phyloP scores from a whole-genome alignment of 2,888 invertebrate genomes.

The Entomobrya multifasciata region DNA sequence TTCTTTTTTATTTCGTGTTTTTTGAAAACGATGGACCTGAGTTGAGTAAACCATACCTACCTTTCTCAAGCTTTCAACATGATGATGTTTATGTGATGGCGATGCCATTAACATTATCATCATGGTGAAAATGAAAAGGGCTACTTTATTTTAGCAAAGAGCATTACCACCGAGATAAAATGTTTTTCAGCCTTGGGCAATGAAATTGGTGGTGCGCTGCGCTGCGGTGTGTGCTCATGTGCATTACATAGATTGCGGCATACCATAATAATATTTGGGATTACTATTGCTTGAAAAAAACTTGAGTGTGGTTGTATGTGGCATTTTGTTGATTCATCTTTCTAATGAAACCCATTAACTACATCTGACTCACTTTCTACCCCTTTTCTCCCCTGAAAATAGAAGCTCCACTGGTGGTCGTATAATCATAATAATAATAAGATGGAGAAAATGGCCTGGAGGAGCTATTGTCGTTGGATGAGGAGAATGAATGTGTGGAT shows the following conservation, averaged over 20 bases:
- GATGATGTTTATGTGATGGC: too few relatives aligned
- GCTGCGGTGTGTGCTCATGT: too few relatives aligned
- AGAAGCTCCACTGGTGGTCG: slow-evolving; percentile 10
- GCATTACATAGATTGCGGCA: too few relatives aligned
- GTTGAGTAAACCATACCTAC: too few relatives aligned
- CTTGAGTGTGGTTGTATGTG: not conserved
- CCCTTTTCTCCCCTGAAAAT: not conserved
- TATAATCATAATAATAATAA: slow-evolving; percentile 2
- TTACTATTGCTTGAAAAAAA: too few relatives aligned
- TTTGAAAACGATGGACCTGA: too few relatives aligned
- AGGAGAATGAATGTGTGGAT: not conserved
- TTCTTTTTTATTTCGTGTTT: too few relatives aligned
- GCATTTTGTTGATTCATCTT: slow-evolving; percentile 37
- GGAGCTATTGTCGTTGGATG: not conserved
- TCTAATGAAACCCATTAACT: slow-evolving; percentile 17
- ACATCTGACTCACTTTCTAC: not conserved
- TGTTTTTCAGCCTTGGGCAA: slow-evolving; percentile 39
- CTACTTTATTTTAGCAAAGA: slow-evolving; percentile 42
- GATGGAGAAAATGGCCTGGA: slow-evolving; percentile 23
- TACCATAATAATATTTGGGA: too few relatives aligned
- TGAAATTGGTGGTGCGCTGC: not conserved
- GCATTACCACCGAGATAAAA: not conserved
- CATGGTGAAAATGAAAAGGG: slow-evolving; percentile 35
- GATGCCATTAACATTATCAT: not conserved
- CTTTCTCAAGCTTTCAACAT: too few relatives aligned